A percentile compares a stretch with the other conserved stretches of the same genome.
Evolutionary conservation across 2,113 vertebrate species (phyloP).

Genomic region (Poeciliopsis retropinna): DNA sequence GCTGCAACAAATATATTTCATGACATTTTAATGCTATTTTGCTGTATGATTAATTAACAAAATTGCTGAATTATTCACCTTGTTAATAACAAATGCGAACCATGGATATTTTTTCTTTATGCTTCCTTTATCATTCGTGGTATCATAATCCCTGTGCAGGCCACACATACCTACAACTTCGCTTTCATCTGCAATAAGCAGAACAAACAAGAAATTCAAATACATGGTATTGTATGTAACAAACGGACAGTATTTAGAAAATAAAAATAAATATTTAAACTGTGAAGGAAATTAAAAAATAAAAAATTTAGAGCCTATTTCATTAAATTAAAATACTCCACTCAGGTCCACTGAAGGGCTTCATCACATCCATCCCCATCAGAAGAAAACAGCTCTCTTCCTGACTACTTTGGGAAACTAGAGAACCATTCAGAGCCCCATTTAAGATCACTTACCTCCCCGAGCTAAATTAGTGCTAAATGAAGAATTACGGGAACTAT

Average conservation of each 20-base stretch:
- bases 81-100: constrained; percentile 26
- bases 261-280: not conserved
- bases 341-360: not conserved
- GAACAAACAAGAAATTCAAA: constrained; percentile 4
- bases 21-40: not conserved
- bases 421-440: not conserved
- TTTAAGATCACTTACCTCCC: constrained; percentile 14
- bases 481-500: constrained; percentile 1
- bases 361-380: constrained; percentile 24
- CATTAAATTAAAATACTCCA: constrained; percentile 10
- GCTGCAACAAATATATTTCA: not conserved
- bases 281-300: not conserved
- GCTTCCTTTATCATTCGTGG: rapidly evolving
- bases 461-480: constrained; percentile 1
- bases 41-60: not conserved
- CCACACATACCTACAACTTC: constrained; percentile 73
- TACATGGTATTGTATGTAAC: not conserved
- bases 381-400: constrained; percentile 13
- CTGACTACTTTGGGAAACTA: constrained; percentile 21
- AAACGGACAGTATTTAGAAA: not conserved
- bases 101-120: constrained; percentile 66
- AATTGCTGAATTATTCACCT: constrained; percentile 38
- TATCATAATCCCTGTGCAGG: constrained; percentile 60
- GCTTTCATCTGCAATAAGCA: constrained; percentile 65
- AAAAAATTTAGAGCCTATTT: not conserved